Percentiles rank a stretch among this genome's conserved stretches.
These are phyloP conservation scores for Polyodon spathula DNA, from an alignment of 2,113 vertebrate species.

Conservation along the genomic window DNA sequence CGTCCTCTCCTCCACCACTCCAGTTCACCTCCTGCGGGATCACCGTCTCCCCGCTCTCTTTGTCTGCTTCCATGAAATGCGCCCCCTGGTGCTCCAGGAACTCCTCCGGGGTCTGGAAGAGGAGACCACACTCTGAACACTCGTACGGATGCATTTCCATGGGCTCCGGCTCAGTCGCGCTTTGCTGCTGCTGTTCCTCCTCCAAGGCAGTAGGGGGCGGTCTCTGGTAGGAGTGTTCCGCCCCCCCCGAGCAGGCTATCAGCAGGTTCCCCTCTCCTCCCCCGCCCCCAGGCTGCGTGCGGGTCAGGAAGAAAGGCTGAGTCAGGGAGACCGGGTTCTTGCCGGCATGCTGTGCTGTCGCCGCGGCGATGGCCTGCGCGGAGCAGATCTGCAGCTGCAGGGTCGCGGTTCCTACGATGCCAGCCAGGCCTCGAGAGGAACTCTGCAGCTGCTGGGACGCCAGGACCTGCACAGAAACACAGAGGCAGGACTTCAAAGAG, in stretches of 20 bases:
- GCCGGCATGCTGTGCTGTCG: conserved; percentile 18
- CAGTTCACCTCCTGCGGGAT: conserved; percentile 10
- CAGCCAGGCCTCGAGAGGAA: conserved; percentile 15
- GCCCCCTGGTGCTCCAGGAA: conserved; percentile 81
- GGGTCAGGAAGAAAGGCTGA: neutral
- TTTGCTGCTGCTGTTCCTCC: no score
- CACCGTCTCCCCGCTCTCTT: conserved; percentile 55
- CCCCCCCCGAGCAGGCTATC: neutral
- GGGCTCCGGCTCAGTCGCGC: conserved; percentile 37
- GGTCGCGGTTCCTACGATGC: conserved; percentile 51
- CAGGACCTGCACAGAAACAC: conserved; percentile 11
- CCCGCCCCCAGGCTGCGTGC: no score
- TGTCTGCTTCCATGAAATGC: conserved; percentile 74
- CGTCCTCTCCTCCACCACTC: neutral
- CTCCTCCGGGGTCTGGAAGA: conserved; percentile 76
- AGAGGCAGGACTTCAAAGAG: conserved; percentile 1
- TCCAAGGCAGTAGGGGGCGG: conserved; percentile 20
- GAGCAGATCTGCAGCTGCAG: conserved; percentile 65
- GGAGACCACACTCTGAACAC: conserved; percentile 73
- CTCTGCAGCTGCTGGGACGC: conserved; percentile 20
- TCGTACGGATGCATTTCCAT: conserved; percentile 68
- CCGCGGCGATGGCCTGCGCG: conserved; percentile 54
- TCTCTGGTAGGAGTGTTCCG: neutral
- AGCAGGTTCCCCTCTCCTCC: no score
- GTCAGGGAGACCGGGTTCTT: conserved; percentile 29